A percentile compares a stretch with the other conserved stretches of the same genome.
phyloP scores from a whole-genome alignment of 2,888 invertebrate genomes.

The Nomada fucata region DNA sequence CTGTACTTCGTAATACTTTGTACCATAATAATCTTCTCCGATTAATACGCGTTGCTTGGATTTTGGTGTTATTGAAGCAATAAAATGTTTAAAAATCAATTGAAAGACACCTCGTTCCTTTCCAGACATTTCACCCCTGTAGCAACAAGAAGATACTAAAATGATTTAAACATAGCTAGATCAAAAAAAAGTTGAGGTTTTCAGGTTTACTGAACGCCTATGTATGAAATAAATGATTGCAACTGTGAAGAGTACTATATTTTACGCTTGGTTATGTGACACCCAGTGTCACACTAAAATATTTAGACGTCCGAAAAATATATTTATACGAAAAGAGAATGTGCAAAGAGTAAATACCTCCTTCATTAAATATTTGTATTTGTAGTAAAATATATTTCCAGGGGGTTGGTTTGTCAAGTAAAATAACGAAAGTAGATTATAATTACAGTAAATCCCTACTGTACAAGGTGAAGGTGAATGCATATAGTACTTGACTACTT shows the following conservation, averaged over 20 bases:
- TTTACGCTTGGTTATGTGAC: conserved; percentile 1
- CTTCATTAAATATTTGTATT: not conserved
- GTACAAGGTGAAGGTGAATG: not conserved
- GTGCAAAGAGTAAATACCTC: not conserved
- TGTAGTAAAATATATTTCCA: not conserved
- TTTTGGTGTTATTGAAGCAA: conserved; percentile 86
- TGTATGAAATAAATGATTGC: not conserved
- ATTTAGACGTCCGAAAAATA: not conserved
- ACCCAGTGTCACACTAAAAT: not conserved
- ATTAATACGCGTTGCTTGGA: conserved; percentile 82
- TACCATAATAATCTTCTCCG: conserved; percentile 93
- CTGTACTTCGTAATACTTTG: conserved; percentile 92
- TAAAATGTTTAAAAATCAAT: conserved; percentile 87
- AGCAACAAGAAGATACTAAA: not conserved
- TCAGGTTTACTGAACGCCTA: too few species aligned
- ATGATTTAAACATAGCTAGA: too few species aligned
- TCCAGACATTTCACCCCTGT: conserved; percentile 71
- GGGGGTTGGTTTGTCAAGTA: not conserved
- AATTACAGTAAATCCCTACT: not conserved
- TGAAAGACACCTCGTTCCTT: conserved; percentile 74
- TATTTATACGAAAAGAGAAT: not conserved
- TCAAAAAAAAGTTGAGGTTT: not conserved
- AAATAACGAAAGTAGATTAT: not conserved
- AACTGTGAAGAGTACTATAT: not conserved
- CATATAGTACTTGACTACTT: too few species aligned